Evolutionary conservation across 2,113 vertebrate species (phyloP), one percentile per base, ranked within the genome.

Genomic region (Lanius collurio): DNA sequence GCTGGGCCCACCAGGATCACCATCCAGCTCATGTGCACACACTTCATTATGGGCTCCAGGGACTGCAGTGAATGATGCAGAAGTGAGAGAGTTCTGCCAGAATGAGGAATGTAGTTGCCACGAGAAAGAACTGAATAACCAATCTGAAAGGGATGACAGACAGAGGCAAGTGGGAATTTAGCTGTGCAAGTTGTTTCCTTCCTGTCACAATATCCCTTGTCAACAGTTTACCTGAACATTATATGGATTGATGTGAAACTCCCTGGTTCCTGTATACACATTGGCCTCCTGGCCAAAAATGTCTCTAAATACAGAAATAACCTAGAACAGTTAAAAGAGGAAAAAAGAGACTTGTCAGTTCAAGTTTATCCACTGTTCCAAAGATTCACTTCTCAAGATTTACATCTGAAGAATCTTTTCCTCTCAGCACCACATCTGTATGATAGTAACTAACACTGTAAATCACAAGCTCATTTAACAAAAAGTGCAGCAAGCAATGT

Each of bases 1-100:
- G 98, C 98, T 8, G 99, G 99, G 10, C 99, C 99, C 20, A 99
- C 99, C 84, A 99, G 97, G 65, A 99, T 99, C 21, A 98, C 98
- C 99, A 99, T 99, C 99, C 99, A 99, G 90, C 98, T 98, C 99
- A 99, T 99, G 94, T 99, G 99, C 53, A 99, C 98, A 80, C 99
- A 99, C 91, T 99, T 99, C 99, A 99, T 99, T 55, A 99, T 73
- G 18, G 98, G 98, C 97, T 99, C 99, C 21, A 99, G 97, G 15
- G 98, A 98, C 67, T 98, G 98, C 83, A 99, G 96, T 0, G 98
- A 98, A 92, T 99, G 98, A 91, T 99, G 99, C 22, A 99, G 98
- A 91, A 99, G 98, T 7, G 97, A 99, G 23, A 99, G 95, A 3
- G 98, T 98, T n/a, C 97, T 98, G 83, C 98, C 97, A 77, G 98